phyloP scores from a whole-genome alignment of 2,797 vertebrate genomes.

The Sciaenops ocellatus region DNA sequence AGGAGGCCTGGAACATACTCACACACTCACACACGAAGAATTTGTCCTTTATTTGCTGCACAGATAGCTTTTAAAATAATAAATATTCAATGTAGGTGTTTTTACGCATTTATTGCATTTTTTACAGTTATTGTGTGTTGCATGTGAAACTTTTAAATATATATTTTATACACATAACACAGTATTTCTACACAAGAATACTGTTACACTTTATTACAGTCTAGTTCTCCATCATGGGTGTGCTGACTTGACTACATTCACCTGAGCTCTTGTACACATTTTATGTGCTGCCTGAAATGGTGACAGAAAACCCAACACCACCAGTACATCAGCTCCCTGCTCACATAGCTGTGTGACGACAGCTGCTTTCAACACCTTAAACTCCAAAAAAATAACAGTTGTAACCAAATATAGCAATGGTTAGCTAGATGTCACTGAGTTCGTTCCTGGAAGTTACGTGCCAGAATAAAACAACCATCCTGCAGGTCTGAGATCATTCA shows the following conservation, averaged over 20 bases:
- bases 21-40: conserved; percentile 15
- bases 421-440: background rate
- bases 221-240: background rate
- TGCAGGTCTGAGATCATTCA: background rate
- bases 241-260: background rate
- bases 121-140: background rate
- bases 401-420: background rate
- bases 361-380: background rate
- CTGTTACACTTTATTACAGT: conserved; percentile 20
- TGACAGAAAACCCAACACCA: conserved; percentile 3
- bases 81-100: background rate
- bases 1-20: conserved; percentile 12
- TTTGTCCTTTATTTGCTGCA: conserved; percentile 11
- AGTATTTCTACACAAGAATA: conserved; percentile 40
- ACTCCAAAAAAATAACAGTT: background rate
- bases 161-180: conserved; percentile 25
- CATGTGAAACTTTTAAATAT: conserved; percentile 40
- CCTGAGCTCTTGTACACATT: background rate
- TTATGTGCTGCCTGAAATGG: background rate
- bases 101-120: background rate
- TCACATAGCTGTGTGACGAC: background rate
- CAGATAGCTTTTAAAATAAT: conserved; percentile 13
- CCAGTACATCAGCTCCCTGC: background rate
- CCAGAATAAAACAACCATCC: background rate
- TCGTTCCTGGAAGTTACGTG: conserved; percentile 13